phyloP scores from a whole-genome alignment of 2,113 vertebrate genomes.

The Sylvietta virens region DNA sequence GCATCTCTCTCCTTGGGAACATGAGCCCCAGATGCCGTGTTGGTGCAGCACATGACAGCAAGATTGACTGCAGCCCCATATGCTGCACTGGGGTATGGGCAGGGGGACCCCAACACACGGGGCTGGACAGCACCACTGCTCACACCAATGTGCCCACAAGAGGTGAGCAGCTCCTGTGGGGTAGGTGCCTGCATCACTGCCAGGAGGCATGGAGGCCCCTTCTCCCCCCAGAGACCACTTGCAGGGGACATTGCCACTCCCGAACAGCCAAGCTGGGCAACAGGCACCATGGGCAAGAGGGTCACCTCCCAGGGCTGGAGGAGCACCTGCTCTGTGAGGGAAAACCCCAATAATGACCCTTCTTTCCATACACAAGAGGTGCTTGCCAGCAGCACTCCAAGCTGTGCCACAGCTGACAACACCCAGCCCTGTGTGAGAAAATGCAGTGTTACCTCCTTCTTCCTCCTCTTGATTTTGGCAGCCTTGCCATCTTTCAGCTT shows the following conservation, averaged over 20 bases:
- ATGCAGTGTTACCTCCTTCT: conserved; percentile 81
- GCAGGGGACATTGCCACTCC: fast-evolving
- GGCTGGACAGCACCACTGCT: fast-evolving
- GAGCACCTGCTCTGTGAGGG: neutral
- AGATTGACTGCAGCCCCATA: neutral
- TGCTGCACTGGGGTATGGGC: neutral
- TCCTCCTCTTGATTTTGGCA: conserved; percentile 82
- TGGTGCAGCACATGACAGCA: fast-evolving
- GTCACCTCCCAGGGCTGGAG: neutral
- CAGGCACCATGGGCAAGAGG: too few relatives aligned
- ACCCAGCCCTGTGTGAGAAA: fast-evolving
- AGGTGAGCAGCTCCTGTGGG: fast-evolving
- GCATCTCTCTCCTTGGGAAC: neutral
- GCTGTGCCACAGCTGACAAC: fast-evolving
- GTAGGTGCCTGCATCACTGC: fast-evolving
- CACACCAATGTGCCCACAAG: fast-evolving
- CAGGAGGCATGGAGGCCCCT: fast-evolving
- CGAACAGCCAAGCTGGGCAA: neutral
- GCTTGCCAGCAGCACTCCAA: neutral
- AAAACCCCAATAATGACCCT: fast-evolving
- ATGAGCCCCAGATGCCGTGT: fast-evolving
- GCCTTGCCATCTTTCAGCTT: conserved; percentile 84
- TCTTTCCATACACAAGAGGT: neutral
- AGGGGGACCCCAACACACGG: neutral
- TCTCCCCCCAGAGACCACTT: fast-evolving